Evolutionary conservation across 2,888 invertebrate genomes (phyloP), one percentile per base, ranked within the genome.

Genomic region (Dendrolimus houi): DNA sequence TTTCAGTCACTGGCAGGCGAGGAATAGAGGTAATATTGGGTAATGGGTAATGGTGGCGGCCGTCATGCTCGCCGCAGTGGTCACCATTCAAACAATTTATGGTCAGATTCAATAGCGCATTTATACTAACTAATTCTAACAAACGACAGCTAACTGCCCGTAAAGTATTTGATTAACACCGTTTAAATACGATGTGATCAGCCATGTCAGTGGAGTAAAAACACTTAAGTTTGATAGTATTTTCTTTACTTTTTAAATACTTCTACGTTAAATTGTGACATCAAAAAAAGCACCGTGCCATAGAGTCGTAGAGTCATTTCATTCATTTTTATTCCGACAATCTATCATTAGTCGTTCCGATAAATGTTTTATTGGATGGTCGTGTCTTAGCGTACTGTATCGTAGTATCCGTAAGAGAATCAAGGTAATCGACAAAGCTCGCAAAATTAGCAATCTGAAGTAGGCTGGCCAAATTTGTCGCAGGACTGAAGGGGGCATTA

Each of bases 1-100:
- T 75, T 79, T 66, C 69, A 75, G 67, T 70, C 73, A 77, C 74
- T 76, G 68, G 71, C 68, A 68, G 67, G 64, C 62, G 59, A 64
- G 67, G 47, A 60, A 62, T 55, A 55, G 53, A 52, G 56, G 71
- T 75, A 78, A 79, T 79, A 68, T 55, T 53, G 52, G 56, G 71
- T 75, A 78, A 79, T 79, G 68, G 70, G 69, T 63, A 67, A 66
- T 71, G 69, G 72, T 68, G 62, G 29, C 29, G 29, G 29, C 29
- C 12, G 67, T 68, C 61, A 56, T 56, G 61, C 58, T 61, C 60
- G 60, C 62, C 58, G 57, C 64, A 65, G 70, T 76, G 69, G 70
- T 67, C 65, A 72, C 68, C 66, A 71, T 71, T 77, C 67, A 67
- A 62, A 61, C 68, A 69, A 78, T 81, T 81, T 81, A 83, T 74